Percentiles rank a stretch among this genome's conserved stretches.
These are phyloP conservation scores for Nomada fucata DNA, from an alignment of 2,888 invertebrate species.

Conservation along the genomic window DNA sequence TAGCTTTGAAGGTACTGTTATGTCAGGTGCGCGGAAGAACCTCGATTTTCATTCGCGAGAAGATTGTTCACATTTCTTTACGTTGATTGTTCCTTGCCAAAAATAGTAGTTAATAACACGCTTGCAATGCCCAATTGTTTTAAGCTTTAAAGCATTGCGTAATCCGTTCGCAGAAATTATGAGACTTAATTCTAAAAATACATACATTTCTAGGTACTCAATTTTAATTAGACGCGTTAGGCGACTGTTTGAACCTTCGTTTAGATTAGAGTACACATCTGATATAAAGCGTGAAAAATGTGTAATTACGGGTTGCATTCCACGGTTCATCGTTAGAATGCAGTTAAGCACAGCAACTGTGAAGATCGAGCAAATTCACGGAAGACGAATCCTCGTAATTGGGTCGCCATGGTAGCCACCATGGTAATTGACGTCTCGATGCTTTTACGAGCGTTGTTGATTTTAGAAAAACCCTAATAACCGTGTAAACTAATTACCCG, in stretches of 20 bases:
- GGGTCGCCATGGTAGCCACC: slow-evolving; percentile 44
- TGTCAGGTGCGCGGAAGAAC: too few species aligned
- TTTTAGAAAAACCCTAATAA: slow-evolving; percentile 47
- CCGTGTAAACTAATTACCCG: slow-evolving; percentile 50
- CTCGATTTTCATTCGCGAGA: neutral
- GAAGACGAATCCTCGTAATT: slow-evolving; percentile 27
- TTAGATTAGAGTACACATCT: neutral
- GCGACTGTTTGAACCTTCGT: neutral
- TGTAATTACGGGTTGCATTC: neutral
- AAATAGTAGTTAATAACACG: neutral
- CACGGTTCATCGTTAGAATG: slow-evolving; percentile 1
- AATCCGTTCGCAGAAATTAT: neutral
- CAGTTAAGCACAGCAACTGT: slow-evolving; percentile 2
- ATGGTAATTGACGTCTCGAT: slow-evolving; percentile 46
- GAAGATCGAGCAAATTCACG: slow-evolving; percentile 25
- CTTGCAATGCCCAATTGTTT: neutral
- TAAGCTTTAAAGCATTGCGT: fast-evolving
- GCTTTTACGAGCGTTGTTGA: slow-evolving; percentile 43
- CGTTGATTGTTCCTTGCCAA: neutral
- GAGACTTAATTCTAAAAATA: neutral
- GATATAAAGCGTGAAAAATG: neutral
- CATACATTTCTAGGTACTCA: neutral
- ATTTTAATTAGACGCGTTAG: neutral
- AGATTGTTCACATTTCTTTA: neutral
- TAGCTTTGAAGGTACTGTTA: too few species aligned